Evolutionary conservation across 2,888 invertebrate species (phyloP), one percentile per base, ranked within the genome.

Genomic region (Aleiodes leptofemur): DNA sequence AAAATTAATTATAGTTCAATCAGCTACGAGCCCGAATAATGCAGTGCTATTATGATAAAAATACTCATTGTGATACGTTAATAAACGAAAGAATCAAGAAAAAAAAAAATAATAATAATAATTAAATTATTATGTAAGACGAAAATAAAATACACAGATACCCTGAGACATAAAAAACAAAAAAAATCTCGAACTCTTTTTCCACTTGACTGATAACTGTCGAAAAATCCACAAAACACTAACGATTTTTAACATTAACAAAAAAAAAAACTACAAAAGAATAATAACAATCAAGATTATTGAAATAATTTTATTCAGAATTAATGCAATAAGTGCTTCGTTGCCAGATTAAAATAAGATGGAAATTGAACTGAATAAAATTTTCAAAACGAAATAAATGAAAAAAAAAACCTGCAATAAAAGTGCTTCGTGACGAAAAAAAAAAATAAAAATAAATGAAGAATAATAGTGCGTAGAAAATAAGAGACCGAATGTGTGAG

Each of bases 251-350:
- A 51, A 75, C 34, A 53, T 69, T 16, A 78, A 66, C 53, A 56
- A 71, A 69, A 72, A 14, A 51, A 61, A 68, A 68, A 64, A 71
- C 68, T 48, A 74, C 51, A 56, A 73, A 31, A 76, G 64, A 69
- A 29, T 53, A 76, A 70, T 51, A 53, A 55, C 14, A 31, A 55
- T 51, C 16, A 29, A 56, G 43, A 73, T 23, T 11, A 38, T 55
- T 13, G 55, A 53, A 76, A 72, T 23, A 69, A 76, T 64, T 53
- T 77, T 69, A 77, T 72, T 57, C 78, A 80, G 78, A 77, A 72
- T 72, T 84, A 83, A 82, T 77, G 82, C 83, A 82, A 83, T 84
- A 84, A 86, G 85, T 85, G 86, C 86, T 86, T 85, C 82, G 83
- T 83, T 81, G 81, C 80, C 76, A 74, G 75, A 73, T 72, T 43